phyloP scores from a whole-genome alignment of 2,797 vertebrate genomes.

The Paguma larvata region DNA sequence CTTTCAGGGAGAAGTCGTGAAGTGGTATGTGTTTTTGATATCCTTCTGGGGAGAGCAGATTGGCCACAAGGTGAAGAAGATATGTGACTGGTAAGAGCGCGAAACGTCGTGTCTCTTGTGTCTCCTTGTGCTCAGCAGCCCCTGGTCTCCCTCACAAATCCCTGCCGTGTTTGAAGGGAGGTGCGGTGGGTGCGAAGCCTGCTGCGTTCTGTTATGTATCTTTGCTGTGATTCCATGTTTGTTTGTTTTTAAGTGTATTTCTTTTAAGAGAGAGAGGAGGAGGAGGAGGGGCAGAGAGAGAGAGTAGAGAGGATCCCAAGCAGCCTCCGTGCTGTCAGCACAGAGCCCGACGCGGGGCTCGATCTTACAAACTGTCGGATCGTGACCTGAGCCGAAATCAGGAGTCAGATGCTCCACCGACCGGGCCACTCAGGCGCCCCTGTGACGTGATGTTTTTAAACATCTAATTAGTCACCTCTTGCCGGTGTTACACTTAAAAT shows the following conservation, averaged over 20 bases:
- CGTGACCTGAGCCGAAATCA: no score
- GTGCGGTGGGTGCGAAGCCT: fast-evolving
- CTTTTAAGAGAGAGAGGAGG: no score
- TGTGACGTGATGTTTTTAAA: not conserved
- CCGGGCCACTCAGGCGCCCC: no score
- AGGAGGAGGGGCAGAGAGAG: no score
- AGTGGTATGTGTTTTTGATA: constrained; percentile 96
- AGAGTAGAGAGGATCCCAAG: no score
- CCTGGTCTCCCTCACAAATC: not conserved
- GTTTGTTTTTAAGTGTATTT: not conserved
- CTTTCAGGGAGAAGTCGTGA: constrained; percentile 93
- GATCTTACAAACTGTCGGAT: no score
- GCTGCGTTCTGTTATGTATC: not conserved
- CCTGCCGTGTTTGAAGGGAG: not conserved
- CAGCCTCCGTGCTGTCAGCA: no score
- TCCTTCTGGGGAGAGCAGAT: constrained; percentile 99
- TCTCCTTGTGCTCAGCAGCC: not conserved
- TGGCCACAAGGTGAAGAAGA: constrained; percentile 99
- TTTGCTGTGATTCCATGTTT: not conserved
- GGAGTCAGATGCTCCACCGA: no score
- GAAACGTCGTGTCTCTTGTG: not conserved
- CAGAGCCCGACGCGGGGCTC: no score
- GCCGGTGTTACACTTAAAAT: not conserved
- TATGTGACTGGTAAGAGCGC: constrained; percentile 96
- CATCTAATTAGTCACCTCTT: not conserved